Conservation (phyloP, 2,113 vertebrate genomes). For the Apodemus speciosus region DNA sequence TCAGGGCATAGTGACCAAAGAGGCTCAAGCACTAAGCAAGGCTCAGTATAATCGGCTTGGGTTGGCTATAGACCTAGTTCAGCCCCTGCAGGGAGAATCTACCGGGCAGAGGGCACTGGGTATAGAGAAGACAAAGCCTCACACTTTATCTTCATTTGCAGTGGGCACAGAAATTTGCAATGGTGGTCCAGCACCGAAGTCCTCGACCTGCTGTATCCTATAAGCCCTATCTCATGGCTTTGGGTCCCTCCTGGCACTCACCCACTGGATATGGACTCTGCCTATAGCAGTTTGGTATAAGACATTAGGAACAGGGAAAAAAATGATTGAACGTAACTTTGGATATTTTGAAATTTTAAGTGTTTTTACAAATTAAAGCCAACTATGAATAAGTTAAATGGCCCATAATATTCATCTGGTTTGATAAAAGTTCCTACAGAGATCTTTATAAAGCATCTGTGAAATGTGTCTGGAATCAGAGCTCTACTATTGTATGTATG, state of each 20-base stretch:
- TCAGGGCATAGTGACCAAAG: neutral
- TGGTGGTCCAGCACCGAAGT: conserved; percentile 81
- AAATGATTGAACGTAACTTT: neutral
- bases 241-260: neutral
- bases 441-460: neutral
- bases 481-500: neutral
- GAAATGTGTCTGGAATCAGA: neutral
- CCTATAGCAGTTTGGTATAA: neutral
- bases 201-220: conserved; percentile 86
- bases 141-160: conserved; percentile 58
- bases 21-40: neutral
- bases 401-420: neutral
- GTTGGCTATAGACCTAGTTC: neutral
- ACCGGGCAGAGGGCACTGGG: neutral
- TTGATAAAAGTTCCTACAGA: neutral
- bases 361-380: conserved; percentile 64
- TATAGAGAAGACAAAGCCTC: accelerated
- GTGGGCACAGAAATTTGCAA: conserved; percentile 81
- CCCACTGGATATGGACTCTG: neutral
- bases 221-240: conserved; percentile 49
- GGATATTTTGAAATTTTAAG: neutral
- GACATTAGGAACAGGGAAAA: neutral
- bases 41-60: conserved; percentile 25
- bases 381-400: neutral
- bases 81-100: neutral